phyloP scores from a whole-genome alignment of 2,888 invertebrate species.

The Bedellia somnulentella region DNA sequence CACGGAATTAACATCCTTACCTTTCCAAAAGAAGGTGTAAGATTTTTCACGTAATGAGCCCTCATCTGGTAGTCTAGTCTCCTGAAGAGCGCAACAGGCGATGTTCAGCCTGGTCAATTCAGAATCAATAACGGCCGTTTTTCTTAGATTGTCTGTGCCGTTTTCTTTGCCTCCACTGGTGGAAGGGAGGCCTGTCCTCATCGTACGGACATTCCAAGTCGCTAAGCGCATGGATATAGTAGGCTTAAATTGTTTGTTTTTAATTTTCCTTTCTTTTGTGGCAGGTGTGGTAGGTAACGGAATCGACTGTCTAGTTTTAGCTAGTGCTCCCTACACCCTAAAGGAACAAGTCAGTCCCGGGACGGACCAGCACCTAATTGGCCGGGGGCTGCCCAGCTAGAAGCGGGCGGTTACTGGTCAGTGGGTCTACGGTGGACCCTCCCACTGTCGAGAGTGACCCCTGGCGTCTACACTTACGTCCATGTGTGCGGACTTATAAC shows the following conservation, averaged over 20 bases:
- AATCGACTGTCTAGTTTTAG: not conserved
- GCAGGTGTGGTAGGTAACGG: not conserved
- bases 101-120: slow-evolving; percentile 8
- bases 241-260: not conserved
- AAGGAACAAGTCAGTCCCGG: no score
- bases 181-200: slow-evolving; percentile 8
- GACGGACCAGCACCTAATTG: slow-evolving; percentile 4
- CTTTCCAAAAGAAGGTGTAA: slow-evolving; percentile 5
- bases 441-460: no score
- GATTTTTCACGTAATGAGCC: no score
- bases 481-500: slow-evolving; percentile 9
- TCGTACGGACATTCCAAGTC: slow-evolving; percentile 8
- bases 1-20: not conserved
- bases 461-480: slow-evolving; percentile 10
- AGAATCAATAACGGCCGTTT: slow-evolving; percentile 7
- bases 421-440: no score
- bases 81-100: slow-evolving; percentile 9
- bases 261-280: not conserved
- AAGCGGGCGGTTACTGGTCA: slow-evolving; percentile 6
- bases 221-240: slow-evolving; percentile 4
- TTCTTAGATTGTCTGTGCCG: slow-evolving; percentile 5
- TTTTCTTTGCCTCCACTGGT: slow-evolving; percentile 4
- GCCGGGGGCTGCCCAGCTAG: slow-evolving; percentile 5
- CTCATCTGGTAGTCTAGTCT: slow-evolving; percentile 9
- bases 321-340: no score